A percentile compares a stretch with the other conserved stretches of the same genome.
Evolutionary conservation across 1,140 invertebrate species (phyloP).

Genomic region (Uloborus diversus): DNA sequence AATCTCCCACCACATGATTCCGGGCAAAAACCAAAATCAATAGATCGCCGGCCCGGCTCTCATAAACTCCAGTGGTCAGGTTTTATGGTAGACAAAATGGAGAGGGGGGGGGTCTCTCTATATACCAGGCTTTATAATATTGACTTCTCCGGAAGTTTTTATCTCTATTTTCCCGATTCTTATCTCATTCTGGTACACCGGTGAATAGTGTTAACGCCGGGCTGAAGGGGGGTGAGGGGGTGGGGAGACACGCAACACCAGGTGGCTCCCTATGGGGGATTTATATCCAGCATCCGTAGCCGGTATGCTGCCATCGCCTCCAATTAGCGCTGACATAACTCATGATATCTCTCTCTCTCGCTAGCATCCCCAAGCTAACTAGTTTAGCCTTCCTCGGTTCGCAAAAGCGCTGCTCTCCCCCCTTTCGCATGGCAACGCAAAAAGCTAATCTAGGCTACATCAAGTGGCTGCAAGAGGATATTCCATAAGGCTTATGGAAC

Average conservation of each 20-base stretch:
- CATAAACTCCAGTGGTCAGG: constrained; percentile 55
- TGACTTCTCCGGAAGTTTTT: background rate
- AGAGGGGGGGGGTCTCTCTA: background rate
- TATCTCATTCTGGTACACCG: constrained; percentile 27
- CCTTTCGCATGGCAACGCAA: constrained; percentile 41
- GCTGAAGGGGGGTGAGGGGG: background rate
- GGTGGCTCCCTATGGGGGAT: constrained; percentile 39
- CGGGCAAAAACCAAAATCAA: constrained; percentile 28
- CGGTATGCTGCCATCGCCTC: constrained; percentile 37
- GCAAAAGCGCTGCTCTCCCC: background rate
- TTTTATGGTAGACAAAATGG: constrained; percentile 23
- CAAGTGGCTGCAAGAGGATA: constrained; percentile 30
- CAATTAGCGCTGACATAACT: constrained; percentile 57
- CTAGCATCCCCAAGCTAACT: constrained; percentile 28
- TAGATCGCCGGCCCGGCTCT: constrained; percentile 40
- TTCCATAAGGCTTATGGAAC: constrained; percentile 56
- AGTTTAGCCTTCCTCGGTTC: constrained; percentile 37
- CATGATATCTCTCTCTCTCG: constrained; percentile 50
- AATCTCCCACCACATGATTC: constrained; percentile 28
- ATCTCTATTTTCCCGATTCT: constrained; percentile 31
- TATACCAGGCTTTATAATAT: constrained; percentile 14
- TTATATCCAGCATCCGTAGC: constrained; percentile 30
- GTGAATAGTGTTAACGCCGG: constrained; percentile 39
- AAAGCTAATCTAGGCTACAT: constrained; percentile 54
- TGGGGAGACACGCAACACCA: background rate